Evolutionary conservation across 1,140 invertebrate species (phyloP), one percentile per base, ranked within the genome.

Genomic region (Mya arenaria): DNA sequence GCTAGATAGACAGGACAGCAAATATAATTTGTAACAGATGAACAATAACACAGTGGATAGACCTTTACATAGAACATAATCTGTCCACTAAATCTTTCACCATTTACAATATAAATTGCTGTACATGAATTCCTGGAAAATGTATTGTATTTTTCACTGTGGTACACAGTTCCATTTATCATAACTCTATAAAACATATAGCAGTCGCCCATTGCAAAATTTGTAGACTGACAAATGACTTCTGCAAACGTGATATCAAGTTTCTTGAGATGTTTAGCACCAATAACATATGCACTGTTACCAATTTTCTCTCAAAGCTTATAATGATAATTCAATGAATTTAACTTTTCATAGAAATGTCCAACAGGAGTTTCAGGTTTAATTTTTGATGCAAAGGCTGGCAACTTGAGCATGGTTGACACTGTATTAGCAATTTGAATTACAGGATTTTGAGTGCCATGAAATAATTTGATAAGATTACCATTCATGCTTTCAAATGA

Each of bases 401-500:
- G 73, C 23, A 44, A 19, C 23, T 63, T 63, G 8, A 77, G 56
- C 74, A 77, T 48, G 37, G 58, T 44, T 77, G 74, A 65, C 15
- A 66, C 36, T 28, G 74, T 39, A 77, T 77, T 77, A 5, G 74
- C 74, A 44, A 77, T 77, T 52, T 77, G 74, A 65, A 77, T 23
- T 60, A 62, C 56, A 37, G 56, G 56, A 30, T 74, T 74, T 74
- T 77, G 74, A 5, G 39, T 52, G 37, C 74, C 74, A 65, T 77
- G 74, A 60, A 77, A 77, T 10, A 65, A 30, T 10, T 25, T 78
- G 8, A 78, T 32, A 66, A 79, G 75, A 34, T 55, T 52, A 13
- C 63, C 75, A 34, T 79, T 72, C 10, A 66, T 32, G 68, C 75
- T 79, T 69, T 79, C 63, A 79, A 79, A 68, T 36, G 75, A 68